Percentiles rank a stretch among this genome's conserved stretches.
phyloP scores from a whole-genome alignment of 2,888 invertebrate species.

The Diarsia mendica region DNA sequence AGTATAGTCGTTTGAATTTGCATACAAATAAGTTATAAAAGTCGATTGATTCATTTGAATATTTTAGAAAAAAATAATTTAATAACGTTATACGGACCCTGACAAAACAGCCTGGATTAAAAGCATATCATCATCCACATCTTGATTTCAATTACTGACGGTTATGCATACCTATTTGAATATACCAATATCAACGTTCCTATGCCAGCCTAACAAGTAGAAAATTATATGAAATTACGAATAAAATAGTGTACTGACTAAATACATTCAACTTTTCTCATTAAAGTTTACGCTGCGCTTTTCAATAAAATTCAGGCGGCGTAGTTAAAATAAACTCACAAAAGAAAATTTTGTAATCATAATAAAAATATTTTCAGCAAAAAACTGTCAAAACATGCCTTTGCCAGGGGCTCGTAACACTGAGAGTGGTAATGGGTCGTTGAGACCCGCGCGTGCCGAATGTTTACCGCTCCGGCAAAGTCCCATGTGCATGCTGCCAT shows the following conservation, averaged over 20 bases:
- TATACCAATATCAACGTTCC: too few species aligned
- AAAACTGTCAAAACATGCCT: slow-evolving; percentile 29
- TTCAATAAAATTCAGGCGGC: slow-evolving; percentile 2
- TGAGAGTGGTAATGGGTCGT: slow-evolving; percentile 47
- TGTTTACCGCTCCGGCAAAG: slow-evolving; percentile 20
- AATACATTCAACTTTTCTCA: slow-evolving; percentile 6
- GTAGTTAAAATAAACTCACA: slow-evolving; percentile 24
- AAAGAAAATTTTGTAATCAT: slow-evolving; percentile 20
- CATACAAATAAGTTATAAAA: slow-evolving; percentile 11
- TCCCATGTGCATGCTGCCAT: slow-evolving; percentile 31
- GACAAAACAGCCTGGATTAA: background rate
- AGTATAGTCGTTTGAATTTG: background rate
- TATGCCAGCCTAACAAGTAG: background rate
- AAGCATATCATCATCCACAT: background rate
- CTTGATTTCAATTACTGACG: too few species aligned
- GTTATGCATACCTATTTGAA: too few species aligned
- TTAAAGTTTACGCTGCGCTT: slow-evolving; percentile 12
- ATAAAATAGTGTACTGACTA: background rate
- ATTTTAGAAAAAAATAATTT: background rate
- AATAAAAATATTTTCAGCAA: slow-evolving; percentile 27
- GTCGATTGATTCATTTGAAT: background rate
- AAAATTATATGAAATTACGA: background rate
- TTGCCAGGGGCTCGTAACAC: slow-evolving; percentile 30
- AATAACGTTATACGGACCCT: too few species aligned
- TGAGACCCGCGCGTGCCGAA: slow-evolving; percentile 26